Evolutionary conservation across 1,140 invertebrate species (phyloP).

Genomic region (Drosophila virilis): DNA sequence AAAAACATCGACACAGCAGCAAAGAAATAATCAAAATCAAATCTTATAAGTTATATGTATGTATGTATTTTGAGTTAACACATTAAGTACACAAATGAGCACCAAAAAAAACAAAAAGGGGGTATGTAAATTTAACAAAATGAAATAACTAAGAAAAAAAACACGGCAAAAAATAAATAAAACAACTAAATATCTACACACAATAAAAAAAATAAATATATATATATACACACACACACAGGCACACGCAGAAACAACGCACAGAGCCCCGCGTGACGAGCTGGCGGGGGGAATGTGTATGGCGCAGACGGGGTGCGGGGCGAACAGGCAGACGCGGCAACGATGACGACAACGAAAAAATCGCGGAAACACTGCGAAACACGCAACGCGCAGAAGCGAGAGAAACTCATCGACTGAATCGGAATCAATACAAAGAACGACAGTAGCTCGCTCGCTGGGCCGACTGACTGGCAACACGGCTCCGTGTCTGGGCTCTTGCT

Average conservation of each 20-base stretch:
- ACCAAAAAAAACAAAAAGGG: slow-evolving; percentile 1
- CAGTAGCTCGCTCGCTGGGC: slow-evolving; percentile 45
- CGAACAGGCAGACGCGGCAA: slow-evolving; percentile 35
- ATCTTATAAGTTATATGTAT: slow-evolving; percentile 12
- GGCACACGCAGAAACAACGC: slow-evolving; percentile 28
- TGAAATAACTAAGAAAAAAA: slow-evolving; percentile 18
- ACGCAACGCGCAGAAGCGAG: slow-evolving; percentile 83
- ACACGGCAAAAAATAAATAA: slow-evolving; percentile 31
- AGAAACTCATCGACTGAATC: slow-evolving; percentile 84
- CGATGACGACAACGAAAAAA: slow-evolving; percentile 78
- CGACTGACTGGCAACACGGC: slow-evolving; percentile 25
- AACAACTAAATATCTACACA: slow-evolving; percentile 45
- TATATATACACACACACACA: slow-evolving; percentile 15
- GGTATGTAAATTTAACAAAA: slow-evolving; percentile 16
- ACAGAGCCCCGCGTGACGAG: slow-evolving; percentile 34
- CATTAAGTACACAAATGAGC: slow-evolving; percentile 13
- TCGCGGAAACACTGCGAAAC: slow-evolving; percentile 80
- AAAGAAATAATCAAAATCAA: slow-evolving; percentile 21
- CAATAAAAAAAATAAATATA: slow-evolving; percentile 20
- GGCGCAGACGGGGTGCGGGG: slow-evolving; percentile 9
- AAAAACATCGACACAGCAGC: slow-evolving; percentile 5
- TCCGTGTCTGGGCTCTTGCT: slow-evolving; percentile 25
- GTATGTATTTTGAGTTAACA: slow-evolving; percentile 24
- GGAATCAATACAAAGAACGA: slow-evolving; percentile 74
- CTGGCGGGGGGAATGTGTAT: slow-evolving; percentile 18